Conservation (phyloP, 2,113 vertebrate genomes). For the Thunnus thynnus region DNA sequence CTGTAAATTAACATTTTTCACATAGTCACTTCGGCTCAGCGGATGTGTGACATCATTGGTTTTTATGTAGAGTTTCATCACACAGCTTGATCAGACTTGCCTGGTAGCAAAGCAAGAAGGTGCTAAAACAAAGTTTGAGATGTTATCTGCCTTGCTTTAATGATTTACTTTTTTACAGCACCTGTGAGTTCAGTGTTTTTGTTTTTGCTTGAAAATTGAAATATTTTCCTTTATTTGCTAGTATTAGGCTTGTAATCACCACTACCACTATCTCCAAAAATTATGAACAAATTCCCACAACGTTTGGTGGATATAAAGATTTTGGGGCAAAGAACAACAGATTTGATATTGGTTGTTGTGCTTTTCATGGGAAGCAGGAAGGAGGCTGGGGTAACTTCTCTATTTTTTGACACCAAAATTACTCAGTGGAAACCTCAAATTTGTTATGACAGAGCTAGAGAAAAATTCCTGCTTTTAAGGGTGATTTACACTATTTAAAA, state of each 20-base stretch:
- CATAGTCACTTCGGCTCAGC: not conserved
- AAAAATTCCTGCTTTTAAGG: too few species aligned
- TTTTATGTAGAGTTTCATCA: constrained; percentile 4
- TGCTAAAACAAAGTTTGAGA: not conserved
- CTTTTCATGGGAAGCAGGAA: not conserved
- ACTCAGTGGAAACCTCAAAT: not conserved
- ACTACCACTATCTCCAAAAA: not conserved
- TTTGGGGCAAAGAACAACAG: too few species aligned
- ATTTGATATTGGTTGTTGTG: too few species aligned
- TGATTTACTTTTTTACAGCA: not conserved
- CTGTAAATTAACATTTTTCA: not conserved
- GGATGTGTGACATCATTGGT: not conserved
- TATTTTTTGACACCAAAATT: not conserved
- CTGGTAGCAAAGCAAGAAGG: not conserved
- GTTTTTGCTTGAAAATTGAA: too few species aligned
- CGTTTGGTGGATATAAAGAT: not conserved
- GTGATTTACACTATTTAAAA: too few species aligned
- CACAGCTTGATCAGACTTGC: constrained; percentile 59
- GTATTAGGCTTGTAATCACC: not conserved
- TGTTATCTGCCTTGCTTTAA: not conserved
- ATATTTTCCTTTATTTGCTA: not conserved
- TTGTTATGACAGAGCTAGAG: too few species aligned
- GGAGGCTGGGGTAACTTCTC: not conserved
- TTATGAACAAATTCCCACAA: not conserved
- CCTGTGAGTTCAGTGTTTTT: not conserved